Percentiles rank a stretch among this genome's conserved stretches.
Conservation (phyloP, 1,140 invertebrate species). For the Carposina sasakii region DNA sequence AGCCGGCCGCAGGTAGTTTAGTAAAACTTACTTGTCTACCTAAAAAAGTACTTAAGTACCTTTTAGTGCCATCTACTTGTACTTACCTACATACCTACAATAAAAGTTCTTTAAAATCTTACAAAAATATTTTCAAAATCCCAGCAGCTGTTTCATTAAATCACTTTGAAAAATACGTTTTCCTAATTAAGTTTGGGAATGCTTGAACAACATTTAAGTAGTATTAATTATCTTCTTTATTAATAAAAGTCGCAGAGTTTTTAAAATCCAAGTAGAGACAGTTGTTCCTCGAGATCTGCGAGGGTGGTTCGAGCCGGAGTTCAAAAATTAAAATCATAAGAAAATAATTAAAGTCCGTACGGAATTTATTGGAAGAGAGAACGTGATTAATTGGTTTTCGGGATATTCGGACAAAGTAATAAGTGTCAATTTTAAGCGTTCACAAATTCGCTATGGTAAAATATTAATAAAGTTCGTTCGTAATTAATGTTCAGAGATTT, state of each 20-base stretch:
- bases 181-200: constrained; percentile 55
- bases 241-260: constrained; percentile 61
- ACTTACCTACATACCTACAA: no score
- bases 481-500: no score
- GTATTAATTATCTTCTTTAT: constrained; percentile 71
- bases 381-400: constrained; percentile 67
- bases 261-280: constrained; percentile 64
- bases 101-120: no score
- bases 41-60: no score
- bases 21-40: no score
- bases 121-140: background rate
- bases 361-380: constrained; percentile 69
- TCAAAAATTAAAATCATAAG: constrained; percentile 72
- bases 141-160: background rate
- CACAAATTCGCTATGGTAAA: no score
- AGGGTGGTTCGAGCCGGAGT: constrained; percentile 28
- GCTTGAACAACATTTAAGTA: constrained; percentile 71
- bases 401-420: constrained; percentile 60
- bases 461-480: no score
- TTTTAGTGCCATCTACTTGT: no score
- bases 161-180: constrained; percentile 26
- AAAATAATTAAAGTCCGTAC: constrained; percentile 72
- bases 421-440: constrained; percentile 64
- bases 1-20: no score
- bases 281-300: constrained; percentile 56